phyloP scores from a whole-genome alignment of 2,113 vertebrate genomes.

The Hypomesus transpacificus region DNA sequence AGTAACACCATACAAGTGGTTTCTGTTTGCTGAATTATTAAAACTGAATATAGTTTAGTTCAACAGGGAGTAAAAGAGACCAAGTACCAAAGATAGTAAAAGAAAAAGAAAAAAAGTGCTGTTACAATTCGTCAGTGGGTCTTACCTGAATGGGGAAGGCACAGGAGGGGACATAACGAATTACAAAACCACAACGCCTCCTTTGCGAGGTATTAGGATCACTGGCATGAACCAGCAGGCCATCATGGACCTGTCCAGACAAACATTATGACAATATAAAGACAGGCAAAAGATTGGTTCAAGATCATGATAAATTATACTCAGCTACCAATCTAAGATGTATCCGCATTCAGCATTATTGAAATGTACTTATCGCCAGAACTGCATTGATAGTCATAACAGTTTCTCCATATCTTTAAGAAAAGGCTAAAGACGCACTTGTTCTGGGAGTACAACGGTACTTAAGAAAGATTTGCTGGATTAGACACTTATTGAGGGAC shows the following conservation, averaged over 20 bases:
- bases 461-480: too few relatives aligned
- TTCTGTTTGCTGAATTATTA: neutral
- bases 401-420: too few relatives aligned
- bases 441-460: too few relatives aligned
- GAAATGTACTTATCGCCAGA: too few relatives aligned
- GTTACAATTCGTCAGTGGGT: neutral
- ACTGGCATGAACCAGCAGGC: conserved; percentile 75
- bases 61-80: neutral
- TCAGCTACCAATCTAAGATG: too few relatives aligned
- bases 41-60: neutral
- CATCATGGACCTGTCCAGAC: conserved; percentile 71
- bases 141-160: conserved; percentile 71
- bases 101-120: neutral
- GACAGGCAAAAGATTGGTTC: neutral
- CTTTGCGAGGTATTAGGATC: conserved; percentile 71
- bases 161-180: conserved; percentile 73
- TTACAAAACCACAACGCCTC: conserved; percentile 77
- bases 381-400: too few relatives aligned
- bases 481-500: too few relatives aligned
- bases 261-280: neutral
- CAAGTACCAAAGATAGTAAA: neutral
- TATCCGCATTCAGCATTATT: too few relatives aligned
- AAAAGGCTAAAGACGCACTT: too few relatives aligned
- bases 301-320: neutral
- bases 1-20: neutral